Conservation (phyloP, 2,113 vertebrate genomes). For the Thalassoma bifasciatum region DNA sequence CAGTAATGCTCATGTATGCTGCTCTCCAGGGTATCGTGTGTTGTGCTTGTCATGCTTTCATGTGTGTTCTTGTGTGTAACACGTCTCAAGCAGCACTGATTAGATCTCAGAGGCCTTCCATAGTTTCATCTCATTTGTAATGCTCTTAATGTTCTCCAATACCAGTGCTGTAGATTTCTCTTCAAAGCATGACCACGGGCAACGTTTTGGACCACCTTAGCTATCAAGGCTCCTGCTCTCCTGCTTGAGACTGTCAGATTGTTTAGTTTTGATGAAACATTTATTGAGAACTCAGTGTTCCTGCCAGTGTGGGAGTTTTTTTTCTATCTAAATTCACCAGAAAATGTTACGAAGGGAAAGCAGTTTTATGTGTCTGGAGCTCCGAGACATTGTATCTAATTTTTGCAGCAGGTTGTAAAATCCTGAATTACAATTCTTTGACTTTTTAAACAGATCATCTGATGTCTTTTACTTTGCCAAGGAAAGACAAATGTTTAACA, state of each 20-base stretch:
- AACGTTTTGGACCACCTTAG: background rate
- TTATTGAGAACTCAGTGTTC: background rate
- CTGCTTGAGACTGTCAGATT: too few relatives aligned
- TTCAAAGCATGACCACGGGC: background rate
- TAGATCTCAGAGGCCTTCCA: background rate
- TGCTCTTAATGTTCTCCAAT: background rate
- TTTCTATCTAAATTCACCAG: background rate
- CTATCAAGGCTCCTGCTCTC: background rate
- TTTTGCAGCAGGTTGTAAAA: background rate
- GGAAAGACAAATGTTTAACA: background rate
- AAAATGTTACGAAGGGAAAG: too few relatives aligned
- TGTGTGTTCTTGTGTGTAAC: background rate
- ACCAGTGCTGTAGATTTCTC: background rate
- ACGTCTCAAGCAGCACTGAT: background rate
- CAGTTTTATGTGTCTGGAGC: background rate
- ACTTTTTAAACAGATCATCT: background rate
- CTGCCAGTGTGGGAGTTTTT: background rate
- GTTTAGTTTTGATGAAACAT: background rate
- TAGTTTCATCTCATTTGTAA: background rate
- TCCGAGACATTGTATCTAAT: background rate
- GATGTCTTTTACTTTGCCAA: background rate
- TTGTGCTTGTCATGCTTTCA: background rate
- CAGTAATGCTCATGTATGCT: too few relatives aligned
- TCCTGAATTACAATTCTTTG: too few relatives aligned
- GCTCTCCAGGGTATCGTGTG: background rate